These are phyloP conservation scores for Hypanus sabinus DNA, from an alignment of 2,113 vertebrate species.

Conservation along the genomic window DNA sequence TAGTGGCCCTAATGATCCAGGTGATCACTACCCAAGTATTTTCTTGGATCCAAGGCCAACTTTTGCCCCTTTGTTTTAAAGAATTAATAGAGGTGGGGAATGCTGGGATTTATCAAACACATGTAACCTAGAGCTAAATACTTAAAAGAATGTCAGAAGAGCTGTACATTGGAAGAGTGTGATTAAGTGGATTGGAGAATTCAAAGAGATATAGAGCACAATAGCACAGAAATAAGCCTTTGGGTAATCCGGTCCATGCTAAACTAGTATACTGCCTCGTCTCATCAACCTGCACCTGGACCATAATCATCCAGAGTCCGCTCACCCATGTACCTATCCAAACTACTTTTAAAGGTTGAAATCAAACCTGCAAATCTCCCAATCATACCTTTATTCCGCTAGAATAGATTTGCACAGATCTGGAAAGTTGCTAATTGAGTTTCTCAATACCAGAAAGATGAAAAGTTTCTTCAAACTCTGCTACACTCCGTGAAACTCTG, in stretches of 20 bases:
- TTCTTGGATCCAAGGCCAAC: neutral
- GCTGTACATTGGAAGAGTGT: too few species aligned
- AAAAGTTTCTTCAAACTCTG: neutral
- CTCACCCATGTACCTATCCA: too few species aligned
- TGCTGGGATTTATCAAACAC: neutral
- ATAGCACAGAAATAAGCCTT: too few species aligned
- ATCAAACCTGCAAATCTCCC: too few species aligned
- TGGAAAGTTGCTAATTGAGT: neutral
- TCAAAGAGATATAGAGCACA: too few species aligned
- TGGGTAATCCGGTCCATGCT: too few species aligned
- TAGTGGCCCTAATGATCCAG: neutral
- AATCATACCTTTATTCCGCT: neutral
- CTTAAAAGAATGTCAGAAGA: neutral
- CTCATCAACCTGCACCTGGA: too few species aligned
- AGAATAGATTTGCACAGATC: neutral
- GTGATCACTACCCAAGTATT: too few species aligned
- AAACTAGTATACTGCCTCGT: too few species aligned
- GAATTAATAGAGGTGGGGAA: neutral
- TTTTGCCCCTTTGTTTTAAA: neutral
- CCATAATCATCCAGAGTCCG: too few species aligned
- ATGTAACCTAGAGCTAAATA: neutral
- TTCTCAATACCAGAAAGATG: neutral
- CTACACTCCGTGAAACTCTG: neutral
- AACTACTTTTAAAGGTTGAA: too few species aligned
- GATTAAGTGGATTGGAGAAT: too few species aligned